These are phyloP conservation scores for Melieria picta DNA, from an alignment of 2,888 invertebrate species.

Conservation along the genomic window DNA sequence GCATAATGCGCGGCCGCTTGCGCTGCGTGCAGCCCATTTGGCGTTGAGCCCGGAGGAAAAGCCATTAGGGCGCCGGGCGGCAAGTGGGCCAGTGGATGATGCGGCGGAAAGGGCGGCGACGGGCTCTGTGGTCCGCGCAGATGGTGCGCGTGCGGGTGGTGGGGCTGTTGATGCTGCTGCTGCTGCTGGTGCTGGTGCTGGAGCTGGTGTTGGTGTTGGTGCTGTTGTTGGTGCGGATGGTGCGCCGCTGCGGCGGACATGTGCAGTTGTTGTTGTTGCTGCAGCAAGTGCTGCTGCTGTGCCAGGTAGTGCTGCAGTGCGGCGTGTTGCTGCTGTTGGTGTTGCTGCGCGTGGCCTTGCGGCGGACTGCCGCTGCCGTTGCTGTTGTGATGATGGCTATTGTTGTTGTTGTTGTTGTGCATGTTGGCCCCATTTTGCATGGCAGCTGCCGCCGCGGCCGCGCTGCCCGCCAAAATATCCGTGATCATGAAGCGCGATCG, in stretches of 20 bases:
- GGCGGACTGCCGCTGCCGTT: slow-evolving; percentile 47
- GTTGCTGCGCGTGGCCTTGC: slow-evolving; percentile 50
- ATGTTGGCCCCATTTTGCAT: slow-evolving; percentile 45
- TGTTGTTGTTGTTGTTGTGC: slow-evolving; percentile 28
- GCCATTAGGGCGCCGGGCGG: slow-evolving; percentile 45
- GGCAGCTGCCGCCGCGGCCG: slow-evolving; percentile 65
- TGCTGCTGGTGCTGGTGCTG: slow-evolving; percentile 40
- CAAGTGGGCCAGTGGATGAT: slow-evolving; percentile 55
- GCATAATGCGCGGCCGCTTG: slow-evolving; percentile 45
- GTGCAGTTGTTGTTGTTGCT: slow-evolving; percentile 51
- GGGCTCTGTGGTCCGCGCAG: slow-evolving; percentile 36
- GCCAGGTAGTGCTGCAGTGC: slow-evolving; percentile 55
- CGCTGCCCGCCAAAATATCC: slow-evolving; percentile 78
- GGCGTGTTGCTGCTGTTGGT: slow-evolving; percentile 48
- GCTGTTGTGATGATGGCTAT: slow-evolving; percentile 42
- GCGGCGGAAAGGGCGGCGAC: slow-evolving; percentile 39
- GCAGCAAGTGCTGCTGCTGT: slow-evolving; percentile 57
- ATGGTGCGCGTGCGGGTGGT: slow-evolving; percentile 46
- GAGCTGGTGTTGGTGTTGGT: slow-evolving; percentile 44
- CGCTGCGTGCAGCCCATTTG: slow-evolving; percentile 42
- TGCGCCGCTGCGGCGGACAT: slow-evolving; percentile 49
- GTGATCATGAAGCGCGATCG: slow-evolving; percentile 91
- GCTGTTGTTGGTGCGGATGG: slow-evolving; percentile 51
- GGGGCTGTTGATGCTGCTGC: slow-evolving; percentile 43
- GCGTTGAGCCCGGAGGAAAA: slow-evolving; percentile 35